A percentile compares a stretch with the other conserved stretches of the same genome.
Evolutionary conservation across 1,140 invertebrate genomes (phyloP).

Genomic region (Thalassaphorura encarpata): DNA sequence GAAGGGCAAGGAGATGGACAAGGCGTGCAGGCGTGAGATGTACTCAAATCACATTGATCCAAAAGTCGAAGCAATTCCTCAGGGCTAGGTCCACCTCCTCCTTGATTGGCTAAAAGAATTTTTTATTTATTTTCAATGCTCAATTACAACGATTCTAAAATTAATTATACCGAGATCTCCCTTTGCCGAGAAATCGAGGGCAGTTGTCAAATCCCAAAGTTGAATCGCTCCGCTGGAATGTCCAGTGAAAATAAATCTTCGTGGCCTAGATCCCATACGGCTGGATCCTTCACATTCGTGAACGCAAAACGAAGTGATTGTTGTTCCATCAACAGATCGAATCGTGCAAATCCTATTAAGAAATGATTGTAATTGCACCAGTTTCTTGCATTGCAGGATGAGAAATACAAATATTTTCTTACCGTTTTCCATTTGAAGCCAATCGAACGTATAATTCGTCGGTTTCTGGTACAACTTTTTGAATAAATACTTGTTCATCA

Average conservation of each 20-base stretch:
- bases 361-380: slow-evolving; percentile 15
- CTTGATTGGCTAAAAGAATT: slow-evolving; percentile 37
- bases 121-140: slow-evolving; percentile 3
- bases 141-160: not conserved
- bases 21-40: slow-evolving; percentile 69
- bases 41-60: slow-evolving; percentile 85
- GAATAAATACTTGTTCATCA: slow-evolving; percentile 94
- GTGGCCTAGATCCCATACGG: slow-evolving; percentile 78
- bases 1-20: slow-evolving; percentile 72
- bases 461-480: slow-evolving; percentile 93
- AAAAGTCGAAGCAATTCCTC: slow-evolving; percentile 79
- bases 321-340: slow-evolving; percentile 84
- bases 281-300: slow-evolving; percentile 93
- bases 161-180: slow-evolving; percentile 46
- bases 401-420: slow-evolving; percentile 17
- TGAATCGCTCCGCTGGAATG: slow-evolving; percentile 90
- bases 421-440: slow-evolving; percentile 89
- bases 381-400: slow-evolving; percentile 6
- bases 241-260: slow-evolving; percentile 87
- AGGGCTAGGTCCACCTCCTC: slow-evolving; percentile 73
- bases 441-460: slow-evolving; percentile 87
- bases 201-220: slow-evolving; percentile 97
- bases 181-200: slow-evolving; percentile 68
- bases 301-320: slow-evolving; percentile 89
- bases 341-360: slow-evolving; percentile 78